phyloP scores from a whole-genome alignment of 2,113 vertebrate genomes.

The Apaloderma vittatum region DNA sequence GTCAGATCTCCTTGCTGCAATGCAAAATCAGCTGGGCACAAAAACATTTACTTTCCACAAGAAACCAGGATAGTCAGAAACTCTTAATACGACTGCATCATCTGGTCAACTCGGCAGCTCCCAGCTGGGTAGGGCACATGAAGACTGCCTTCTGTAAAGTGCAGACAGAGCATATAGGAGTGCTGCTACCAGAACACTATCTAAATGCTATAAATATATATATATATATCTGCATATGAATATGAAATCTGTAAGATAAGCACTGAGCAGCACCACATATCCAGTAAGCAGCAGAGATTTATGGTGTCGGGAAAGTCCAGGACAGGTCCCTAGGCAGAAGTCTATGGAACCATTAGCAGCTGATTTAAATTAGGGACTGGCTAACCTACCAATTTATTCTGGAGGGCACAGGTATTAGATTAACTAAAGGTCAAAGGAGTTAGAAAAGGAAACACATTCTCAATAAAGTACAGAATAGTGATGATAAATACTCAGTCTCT shows the following conservation, averaged over 20 bases:
- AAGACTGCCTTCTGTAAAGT: neutral
- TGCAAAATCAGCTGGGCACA: neutral
- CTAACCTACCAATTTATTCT: neutral
- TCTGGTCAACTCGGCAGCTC: neutral
- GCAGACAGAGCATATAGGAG: neutral
- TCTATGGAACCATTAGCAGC: neutral
- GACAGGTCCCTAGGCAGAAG: neutral
- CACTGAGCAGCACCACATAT: neutral
- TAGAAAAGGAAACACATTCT: slow-evolving; percentile 14
- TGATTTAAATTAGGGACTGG: slow-evolving; percentile 1
- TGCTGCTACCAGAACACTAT: neutral
- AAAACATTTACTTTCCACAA: neutral
- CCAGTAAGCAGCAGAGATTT: neutral
- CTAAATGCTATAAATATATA: neutral
- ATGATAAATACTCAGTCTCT: slow-evolving; percentile 31
- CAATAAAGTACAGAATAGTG: slow-evolving; percentile 19
- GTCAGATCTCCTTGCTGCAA: neutral
- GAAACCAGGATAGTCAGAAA: neutral
- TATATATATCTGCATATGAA: neutral
- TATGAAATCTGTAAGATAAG: neutral
- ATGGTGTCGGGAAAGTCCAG: neutral
- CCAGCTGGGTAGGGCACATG: neutral
- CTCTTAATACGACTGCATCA: neutral
- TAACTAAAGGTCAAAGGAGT: slow-evolving; percentile 20
- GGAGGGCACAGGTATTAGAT: neutral